A percentile compares a stretch with the other conserved stretches of the same genome.
Evolutionary conservation across 2,113 vertebrate species (phyloP).

Genomic region (Pteropus alecto): DNA sequence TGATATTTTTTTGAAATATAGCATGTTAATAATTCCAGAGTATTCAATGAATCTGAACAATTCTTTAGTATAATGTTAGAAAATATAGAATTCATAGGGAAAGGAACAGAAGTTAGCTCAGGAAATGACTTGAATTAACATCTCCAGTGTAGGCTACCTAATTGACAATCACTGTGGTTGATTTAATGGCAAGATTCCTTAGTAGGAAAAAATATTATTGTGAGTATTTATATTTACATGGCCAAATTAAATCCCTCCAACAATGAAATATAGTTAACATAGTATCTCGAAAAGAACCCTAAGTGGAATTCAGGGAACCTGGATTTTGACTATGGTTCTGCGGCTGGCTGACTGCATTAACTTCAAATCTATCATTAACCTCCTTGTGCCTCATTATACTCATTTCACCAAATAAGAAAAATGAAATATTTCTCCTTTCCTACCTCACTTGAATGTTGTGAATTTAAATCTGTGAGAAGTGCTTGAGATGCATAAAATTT

Average conservation of each 20-base stretch:
- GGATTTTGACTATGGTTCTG: constrained; percentile 64
- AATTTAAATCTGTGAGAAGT: constrained; percentile 77
- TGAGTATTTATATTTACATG: constrained; percentile 38
- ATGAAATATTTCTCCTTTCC: constrained; percentile 73
- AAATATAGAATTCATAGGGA: background rate
- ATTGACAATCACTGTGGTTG: background rate
- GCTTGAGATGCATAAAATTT: constrained; percentile 75
- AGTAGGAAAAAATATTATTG: background rate
- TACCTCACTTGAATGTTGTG: constrained; percentile 71
- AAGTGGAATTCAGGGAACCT: constrained; percentile 63
- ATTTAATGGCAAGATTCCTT: constrained; percentile 27
- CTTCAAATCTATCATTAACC: constrained; percentile 77
- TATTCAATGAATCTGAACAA: background rate
- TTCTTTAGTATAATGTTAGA: background rate
- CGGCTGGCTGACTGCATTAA: constrained; percentile 76
- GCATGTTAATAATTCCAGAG: background rate
- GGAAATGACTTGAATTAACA: constrained; percentile 1
- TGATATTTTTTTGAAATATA: background rate
- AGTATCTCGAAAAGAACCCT: constrained; percentile 54
- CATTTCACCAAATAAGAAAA: constrained; percentile 77
- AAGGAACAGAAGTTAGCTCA: background rate
- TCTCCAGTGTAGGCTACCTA: background rate
- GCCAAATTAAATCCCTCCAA: constrained; percentile 33
- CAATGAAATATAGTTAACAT: constrained; percentile 45
- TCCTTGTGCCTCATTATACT: constrained; percentile 76